Conservation (phyloP, 2,888 invertebrate genomes). For the Diplazon laetatorius region DNA sequence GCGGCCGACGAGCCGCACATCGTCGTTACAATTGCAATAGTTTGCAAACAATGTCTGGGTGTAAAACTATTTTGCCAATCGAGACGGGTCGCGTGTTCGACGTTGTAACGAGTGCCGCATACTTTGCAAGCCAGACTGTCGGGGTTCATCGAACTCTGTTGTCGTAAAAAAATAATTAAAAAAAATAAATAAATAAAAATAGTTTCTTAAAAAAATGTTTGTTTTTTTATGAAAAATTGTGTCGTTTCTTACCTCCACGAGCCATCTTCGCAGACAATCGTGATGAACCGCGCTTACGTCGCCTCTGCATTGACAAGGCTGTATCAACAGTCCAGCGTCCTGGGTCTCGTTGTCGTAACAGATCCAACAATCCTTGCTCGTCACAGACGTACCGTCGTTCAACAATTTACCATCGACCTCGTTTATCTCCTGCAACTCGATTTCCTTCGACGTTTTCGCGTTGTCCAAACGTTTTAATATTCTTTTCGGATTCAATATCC, state of each 20-base stretch:
- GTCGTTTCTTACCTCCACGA: conserved; percentile 88
- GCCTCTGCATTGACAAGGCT: conserved; percentile 95
- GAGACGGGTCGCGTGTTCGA: conserved; percentile 89
- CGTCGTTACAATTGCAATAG: conserved; percentile 89
- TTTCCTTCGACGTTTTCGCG: conserved; percentile 77
- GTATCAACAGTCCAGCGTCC: conserved; percentile 91
- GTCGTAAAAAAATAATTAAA: no score
- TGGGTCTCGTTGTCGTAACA: conserved; percentile 93
- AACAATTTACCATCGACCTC: conserved; percentile 71
- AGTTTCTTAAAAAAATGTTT: background rate
- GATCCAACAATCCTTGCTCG: conserved; percentile 94
- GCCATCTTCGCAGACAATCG: conserved; percentile 94
- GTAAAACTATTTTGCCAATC: conserved; percentile 94
- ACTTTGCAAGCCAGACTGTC: conserved; percentile 91
- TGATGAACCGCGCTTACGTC: conserved; percentile 97
- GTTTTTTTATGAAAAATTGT: background rate
- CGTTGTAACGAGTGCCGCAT: conserved; percentile 92
- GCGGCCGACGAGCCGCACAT: conserved; percentile 91
- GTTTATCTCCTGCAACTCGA: conserved; percentile 78
- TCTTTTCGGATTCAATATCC: conserved; percentile 96
- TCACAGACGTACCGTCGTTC: conserved; percentile 82
- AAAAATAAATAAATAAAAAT: no score
- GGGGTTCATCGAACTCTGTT: conserved; percentile 88
- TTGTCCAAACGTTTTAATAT: conserved; percentile 87
- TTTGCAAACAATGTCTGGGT: conserved; percentile 92